Evolutionary conservation across 2,797 vertebrate genomes (phyloP), one percentile per base, ranked within the genome.

Genomic region (Mormyrops attenuatus): DNA sequence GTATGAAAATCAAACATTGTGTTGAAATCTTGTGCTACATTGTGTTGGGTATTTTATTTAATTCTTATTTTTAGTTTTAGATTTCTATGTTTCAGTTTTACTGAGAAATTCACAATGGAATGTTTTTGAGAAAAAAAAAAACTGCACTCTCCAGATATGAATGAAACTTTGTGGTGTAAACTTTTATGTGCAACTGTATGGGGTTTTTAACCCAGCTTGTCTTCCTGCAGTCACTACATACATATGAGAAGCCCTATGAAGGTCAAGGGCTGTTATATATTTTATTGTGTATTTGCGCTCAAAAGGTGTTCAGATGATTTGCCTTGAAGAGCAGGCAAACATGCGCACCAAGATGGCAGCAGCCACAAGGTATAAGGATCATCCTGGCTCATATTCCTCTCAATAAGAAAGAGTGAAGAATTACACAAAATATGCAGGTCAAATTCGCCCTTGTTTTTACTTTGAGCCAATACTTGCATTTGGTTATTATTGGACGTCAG

Each of bases 91-190:
- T 94, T 92, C 91, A 55, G 93, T 93, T 94, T 92, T 91, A 87
- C 85, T 87, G 85, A 87, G 26, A 88, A 92, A 94, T 93, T 90
- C 80, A 92, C 93, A 91, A 91, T 92, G 93, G 92, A 92, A 94
- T 95, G 92, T 66, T 88, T 90, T 34, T 89, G 92, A 93, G 89
- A 87, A 92, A 93, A 91, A 93, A 91, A 93, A 94, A 93, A 90
- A 93, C 92, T 95, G 94, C 94, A 93, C 94, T 95, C 91, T 90
- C 92, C 94, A 94, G 93, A 93, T 94, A 93, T 92, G 92, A 95
- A 94, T 90, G 89, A 95, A 93, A 93, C 93, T 93, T 94, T 94
- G 94, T 94, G 88, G 88, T 94, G 93, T 95, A 92, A 93, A 94
- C 89, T 92, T 92, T 94, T 89, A 94, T 92, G 91, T 94, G 93